phyloP scores from a whole-genome alignment of 2,113 vertebrate species.

The Vicugna pacos region DNA sequence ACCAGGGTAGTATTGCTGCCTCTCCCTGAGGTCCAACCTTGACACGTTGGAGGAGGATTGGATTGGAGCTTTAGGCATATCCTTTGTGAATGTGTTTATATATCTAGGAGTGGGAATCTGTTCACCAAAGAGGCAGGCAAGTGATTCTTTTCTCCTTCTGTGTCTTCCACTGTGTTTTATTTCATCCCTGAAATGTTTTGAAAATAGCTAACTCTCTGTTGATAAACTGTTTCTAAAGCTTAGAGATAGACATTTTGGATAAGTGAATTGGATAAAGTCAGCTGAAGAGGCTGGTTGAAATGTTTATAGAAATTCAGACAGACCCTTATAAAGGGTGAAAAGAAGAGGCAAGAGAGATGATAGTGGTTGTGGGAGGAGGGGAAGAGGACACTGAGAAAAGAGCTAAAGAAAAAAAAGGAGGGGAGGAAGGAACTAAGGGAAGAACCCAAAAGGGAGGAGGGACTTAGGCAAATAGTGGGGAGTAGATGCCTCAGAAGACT shows the following conservation, averaged over 20 bases:
- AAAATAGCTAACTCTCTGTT: background rate
- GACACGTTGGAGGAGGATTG: background rate
- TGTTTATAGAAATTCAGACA: constrained; percentile 33
- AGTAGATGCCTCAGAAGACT: background rate
- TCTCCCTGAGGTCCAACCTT: background rate
- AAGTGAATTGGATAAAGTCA: constrained; percentile 34
- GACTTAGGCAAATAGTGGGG: background rate
- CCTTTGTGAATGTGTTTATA: background rate
- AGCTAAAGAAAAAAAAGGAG: constrained; percentile 12
- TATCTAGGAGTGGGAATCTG: background rate
- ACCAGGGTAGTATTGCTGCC: background rate
- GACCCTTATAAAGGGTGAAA: background rate
- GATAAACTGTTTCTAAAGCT: background rate
- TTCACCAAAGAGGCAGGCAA: background rate
- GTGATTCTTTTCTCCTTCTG: background rate
- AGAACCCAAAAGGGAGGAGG: background rate
- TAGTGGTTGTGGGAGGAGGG: background rate
- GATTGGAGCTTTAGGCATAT: background rate
- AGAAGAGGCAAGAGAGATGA: background rate
- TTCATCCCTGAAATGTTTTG: constrained; percentile 26
- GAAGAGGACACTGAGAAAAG: background rate
- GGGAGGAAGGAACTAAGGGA: background rate
- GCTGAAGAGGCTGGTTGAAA: background rate
- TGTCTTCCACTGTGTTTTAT: background rate
- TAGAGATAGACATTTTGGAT: background rate